These are phyloP conservation scores for Azemiops feae DNA, from an alignment of 2,113 vertebrate species.

Conservation along the genomic window DNA sequence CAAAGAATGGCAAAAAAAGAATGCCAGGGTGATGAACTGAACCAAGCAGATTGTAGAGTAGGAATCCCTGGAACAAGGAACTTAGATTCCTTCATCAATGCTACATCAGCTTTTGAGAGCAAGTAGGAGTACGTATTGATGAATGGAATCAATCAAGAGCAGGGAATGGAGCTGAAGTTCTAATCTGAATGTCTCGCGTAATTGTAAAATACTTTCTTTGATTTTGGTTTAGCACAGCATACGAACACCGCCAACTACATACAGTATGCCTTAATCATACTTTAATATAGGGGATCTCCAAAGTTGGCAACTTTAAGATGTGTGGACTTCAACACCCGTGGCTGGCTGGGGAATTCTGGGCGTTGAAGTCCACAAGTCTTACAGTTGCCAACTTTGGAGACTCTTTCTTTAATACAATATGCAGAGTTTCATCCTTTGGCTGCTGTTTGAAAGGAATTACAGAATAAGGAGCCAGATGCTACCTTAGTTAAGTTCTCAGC, in stretches of 20 bases:
- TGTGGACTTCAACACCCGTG: too few species aligned
- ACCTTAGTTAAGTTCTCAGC: not conserved
- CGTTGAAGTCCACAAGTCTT: too few species aligned
- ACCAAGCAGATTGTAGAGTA: not conserved
- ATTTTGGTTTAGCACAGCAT: not conserved
- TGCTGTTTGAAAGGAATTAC: not conserved
- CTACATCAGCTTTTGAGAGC: not conserved
- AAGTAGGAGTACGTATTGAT: not conserved
- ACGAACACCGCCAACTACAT: not conserved
- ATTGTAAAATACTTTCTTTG: too few species aligned
- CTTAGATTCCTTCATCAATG: not conserved
- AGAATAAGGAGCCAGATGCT: not conserved
- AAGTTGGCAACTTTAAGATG: too few species aligned
- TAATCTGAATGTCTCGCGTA: not conserved
- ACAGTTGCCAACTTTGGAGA: not conserved
- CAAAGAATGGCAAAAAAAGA: not conserved
- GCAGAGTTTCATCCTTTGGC: not conserved
- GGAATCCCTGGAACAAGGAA: accelerated
- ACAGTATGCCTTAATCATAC: not conserved
- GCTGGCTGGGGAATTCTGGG: too few species aligned
- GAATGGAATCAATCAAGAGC: not conserved
- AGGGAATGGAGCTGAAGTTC: not conserved
- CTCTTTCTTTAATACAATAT: not conserved
- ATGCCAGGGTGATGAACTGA: not conserved
- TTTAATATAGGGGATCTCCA: too few species aligned